Evolutionary conservation across 2,113 vertebrate species (phyloP).

Genomic region (Sphyrna mokarran): DNA sequence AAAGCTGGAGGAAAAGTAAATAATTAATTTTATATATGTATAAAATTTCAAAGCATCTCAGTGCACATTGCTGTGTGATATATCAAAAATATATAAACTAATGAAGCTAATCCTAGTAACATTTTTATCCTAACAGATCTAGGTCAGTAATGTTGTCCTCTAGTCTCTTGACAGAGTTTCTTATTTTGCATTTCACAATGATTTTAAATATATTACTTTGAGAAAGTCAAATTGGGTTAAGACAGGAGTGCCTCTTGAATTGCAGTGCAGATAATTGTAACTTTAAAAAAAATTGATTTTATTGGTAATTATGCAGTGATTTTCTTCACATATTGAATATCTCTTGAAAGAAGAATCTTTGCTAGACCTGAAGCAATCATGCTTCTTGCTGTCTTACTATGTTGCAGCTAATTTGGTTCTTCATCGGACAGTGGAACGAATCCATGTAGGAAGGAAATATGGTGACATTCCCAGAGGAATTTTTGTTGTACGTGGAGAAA

Average conservation of each 20-base stretch:
- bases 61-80: background rate
- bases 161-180: background rate
- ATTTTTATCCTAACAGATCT: background rate
- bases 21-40: background rate
- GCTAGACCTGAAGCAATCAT: background rate
- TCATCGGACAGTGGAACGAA: slow-evolving; percentile 94
- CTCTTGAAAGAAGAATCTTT: background rate
- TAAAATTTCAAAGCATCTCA: background rate
- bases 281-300: background rate
- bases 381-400: background rate
- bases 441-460: slow-evolving; percentile 94
- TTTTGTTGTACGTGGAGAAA: slow-evolving; percentile 94
- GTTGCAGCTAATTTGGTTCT: slow-evolving; percentile 85
- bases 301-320: background rate
- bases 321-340: background rate
- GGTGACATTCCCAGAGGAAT: slow-evolving; percentile 96
- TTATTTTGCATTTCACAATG: background rate
- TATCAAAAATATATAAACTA: background rate
- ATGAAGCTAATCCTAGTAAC: background rate
- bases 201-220: background rate
- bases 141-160: background rate
- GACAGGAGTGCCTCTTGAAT: background rate
- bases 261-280: background rate
- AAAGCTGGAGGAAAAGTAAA: background rate
- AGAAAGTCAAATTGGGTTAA: background rate